phyloP scores from a whole-genome alignment of 2,113 vertebrate genomes.

The Pao palembangensis region DNA sequence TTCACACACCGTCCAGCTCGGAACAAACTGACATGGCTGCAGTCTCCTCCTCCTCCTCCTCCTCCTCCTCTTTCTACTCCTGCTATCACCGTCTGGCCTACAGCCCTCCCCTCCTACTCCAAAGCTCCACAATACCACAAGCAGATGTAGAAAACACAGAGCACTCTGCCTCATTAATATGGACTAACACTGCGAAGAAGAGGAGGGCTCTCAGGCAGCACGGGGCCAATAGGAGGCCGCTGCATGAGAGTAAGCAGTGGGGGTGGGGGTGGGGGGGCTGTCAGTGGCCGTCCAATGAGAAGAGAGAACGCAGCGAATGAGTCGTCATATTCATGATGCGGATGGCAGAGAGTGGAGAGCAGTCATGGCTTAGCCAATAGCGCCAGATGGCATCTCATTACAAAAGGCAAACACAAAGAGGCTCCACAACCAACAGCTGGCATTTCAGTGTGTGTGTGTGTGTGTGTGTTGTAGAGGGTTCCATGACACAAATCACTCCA shows the following conservation, averaged over 20 bases:
- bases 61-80: conserved; percentile 54
- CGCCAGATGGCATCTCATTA: conserved; percentile 75
- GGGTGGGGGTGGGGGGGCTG: conserved; percentile 17
- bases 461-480: background rate
- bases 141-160: conserved; percentile 76
- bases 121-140: conserved; percentile 70
- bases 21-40: conserved; percentile 86
- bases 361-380: conserved; percentile 66
- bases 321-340: conserved; percentile 69
- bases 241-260: conserved; percentile 40
- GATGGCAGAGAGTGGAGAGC: conserved; percentile 68
- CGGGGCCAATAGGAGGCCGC: conserved; percentile 52
- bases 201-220: conserved; percentile 29
- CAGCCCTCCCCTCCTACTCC: conserved; percentile 71
- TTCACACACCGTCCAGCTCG: conserved; percentile 79
- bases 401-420: conserved; percentile 68
- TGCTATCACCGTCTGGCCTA: conserved; percentile 68
- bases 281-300: conserved; percentile 45
- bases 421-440: conserved; percentile 60
- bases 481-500: conserved; percentile 26
- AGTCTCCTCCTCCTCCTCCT: conserved; percentile 58
- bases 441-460: conserved; percentile 18
- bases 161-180: conserved; percentile 70
- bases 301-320: conserved; percentile 20
- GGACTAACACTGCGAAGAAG: conserved; percentile 34